Conservation (phyloP, 2,888 invertebrate genomes). For the Cordilura impudica region DNA sequence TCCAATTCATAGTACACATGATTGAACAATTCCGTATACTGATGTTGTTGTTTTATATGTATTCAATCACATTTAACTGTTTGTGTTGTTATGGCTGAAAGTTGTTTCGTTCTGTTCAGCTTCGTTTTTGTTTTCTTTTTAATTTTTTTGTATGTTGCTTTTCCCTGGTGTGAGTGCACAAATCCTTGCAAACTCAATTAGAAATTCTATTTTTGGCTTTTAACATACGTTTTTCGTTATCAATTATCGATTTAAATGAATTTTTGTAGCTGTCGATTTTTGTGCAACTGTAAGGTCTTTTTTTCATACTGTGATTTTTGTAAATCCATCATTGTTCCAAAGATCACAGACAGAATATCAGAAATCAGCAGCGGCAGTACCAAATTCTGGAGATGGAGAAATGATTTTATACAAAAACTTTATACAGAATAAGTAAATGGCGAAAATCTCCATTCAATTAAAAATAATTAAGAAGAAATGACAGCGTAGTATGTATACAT, state of each 20-base stretch:
- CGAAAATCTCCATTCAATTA: no score
- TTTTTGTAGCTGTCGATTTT: slow-evolving; percentile 17
- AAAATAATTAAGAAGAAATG: no score
- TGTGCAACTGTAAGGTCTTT: neutral
- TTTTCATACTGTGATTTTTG: slow-evolving; percentile 16
- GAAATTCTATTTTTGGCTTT: slow-evolving; percentile 76
- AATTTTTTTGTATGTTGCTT: slow-evolving; percentile 30
- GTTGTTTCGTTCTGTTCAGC: neutral
- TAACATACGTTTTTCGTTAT: slow-evolving; percentile 73
- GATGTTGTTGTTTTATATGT: slow-evolving; percentile 37
- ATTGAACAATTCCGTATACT: slow-evolving; percentile 51
- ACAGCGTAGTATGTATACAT: no score
- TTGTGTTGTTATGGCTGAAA: slow-evolving; percentile 28
- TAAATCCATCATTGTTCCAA: slow-evolving; percentile 50
- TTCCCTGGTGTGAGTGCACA: slow-evolving; percentile 63
- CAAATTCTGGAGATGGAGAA: slow-evolving; percentile 21
- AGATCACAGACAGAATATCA: slow-evolving; percentile 47
- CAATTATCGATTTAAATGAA: slow-evolving; percentile 72
- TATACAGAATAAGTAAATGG: no score
- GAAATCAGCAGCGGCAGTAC: slow-evolving; percentile 14
- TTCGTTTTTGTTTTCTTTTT: neutral
- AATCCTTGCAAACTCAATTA: slow-evolving; percentile 76
- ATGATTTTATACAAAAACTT: neutral
- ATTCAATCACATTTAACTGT: slow-evolving; percentile 54
- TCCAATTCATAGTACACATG: slow-evolving; percentile 34